A percentile compares a stretch with the other conserved stretches of the same genome.
phyloP scores from a whole-genome alignment of 2,113 vertebrate species.

The Mus pahari region DNA sequence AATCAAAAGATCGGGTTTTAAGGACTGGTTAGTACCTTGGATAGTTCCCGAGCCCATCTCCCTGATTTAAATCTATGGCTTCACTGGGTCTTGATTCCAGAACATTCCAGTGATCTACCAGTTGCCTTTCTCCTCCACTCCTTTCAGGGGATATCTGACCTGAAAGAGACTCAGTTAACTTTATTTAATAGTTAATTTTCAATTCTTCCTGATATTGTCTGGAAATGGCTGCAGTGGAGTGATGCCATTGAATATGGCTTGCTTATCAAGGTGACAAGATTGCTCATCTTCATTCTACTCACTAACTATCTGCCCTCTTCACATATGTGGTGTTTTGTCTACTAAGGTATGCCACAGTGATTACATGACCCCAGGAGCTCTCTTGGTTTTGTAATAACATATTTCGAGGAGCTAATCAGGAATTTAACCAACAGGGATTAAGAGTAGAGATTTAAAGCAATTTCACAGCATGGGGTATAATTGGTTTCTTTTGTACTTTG shows the following conservation, averaged over 20 bases:
- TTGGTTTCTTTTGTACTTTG: slow-evolving; percentile 67
- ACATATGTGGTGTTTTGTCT: background rate
- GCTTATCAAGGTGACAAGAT: background rate
- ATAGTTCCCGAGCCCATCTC: slow-evolving; percentile 73
- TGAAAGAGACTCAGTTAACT: background rate
- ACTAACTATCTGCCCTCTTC: background rate
- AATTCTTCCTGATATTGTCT: background rate
- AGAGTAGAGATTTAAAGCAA: slow-evolving; percentile 65
- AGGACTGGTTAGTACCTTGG: slow-evolving; percentile 76
- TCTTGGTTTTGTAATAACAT: slow-evolving; percentile 22
- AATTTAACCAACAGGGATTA: slow-evolving; percentile 65
- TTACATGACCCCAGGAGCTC: slow-evolving; percentile 19
- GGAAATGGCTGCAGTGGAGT: background rate
- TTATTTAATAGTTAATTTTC: slow-evolving; percentile 14
- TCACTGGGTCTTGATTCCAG: background rate
- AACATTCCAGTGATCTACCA: background rate
- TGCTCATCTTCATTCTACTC: background rate
- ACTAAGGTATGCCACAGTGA: background rate
- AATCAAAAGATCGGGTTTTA: slow-evolving; percentile 4
- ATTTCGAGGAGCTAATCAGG: slow-evolving; percentile 57
- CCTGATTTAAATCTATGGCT: background rate
- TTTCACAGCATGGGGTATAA: slow-evolving; percentile 70
- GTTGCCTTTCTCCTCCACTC: background rate
- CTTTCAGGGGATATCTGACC: background rate
- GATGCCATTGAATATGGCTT: background rate